Percentiles rank a stretch among this genome's conserved stretches.
phyloP scores from a whole-genome alignment of 2,797 vertebrate genomes.

The Cyclura pinguis region DNA sequence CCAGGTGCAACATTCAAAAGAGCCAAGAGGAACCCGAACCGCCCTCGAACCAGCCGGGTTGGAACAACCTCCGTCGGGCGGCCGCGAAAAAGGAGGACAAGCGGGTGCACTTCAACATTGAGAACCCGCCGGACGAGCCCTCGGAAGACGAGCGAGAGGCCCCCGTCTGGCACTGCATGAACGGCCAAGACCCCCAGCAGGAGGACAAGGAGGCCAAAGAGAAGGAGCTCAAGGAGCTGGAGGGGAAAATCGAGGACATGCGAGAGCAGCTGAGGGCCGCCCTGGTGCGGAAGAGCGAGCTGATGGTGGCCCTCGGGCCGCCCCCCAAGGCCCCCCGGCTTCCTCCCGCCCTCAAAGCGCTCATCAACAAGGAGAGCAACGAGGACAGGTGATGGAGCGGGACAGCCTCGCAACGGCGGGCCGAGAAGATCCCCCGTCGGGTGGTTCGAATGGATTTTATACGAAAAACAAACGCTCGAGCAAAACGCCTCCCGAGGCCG shows the following conservation, averaged over 20 bases:
- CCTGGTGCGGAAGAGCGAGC: conserved; percentile 84
- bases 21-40: conserved; percentile 15
- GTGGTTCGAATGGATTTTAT: background rate
- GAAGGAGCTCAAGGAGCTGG: conserved; percentile 84
- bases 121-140: conserved; percentile 69
- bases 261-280: conserved; percentile 83
- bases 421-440: background rate
- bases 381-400: conserved; percentile 46
- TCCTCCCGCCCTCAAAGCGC: conserved; percentile 41
- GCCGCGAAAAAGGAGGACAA: conserved; percentile 75
- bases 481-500: background rate
- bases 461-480: background rate
- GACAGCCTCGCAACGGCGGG: too few species aligned
- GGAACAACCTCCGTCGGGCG: conserved; percentile 78
- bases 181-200: conserved; percentile 25
- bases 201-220: accelerated
- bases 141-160: conserved; percentile 61
- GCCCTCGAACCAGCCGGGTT: conserved; percentile 69
- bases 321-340: conserved; percentile 36
- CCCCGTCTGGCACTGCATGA: conserved; percentile 64
- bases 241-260: conserved; percentile 84
- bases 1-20: conserved; percentile 75
- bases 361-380: background rate
- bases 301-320: conserved; percentile 79
- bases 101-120: conserved; percentile 83